Base-by-base conservation (phyloP, 2,113 vertebrate species). In the Python bivittatus region DNA sequence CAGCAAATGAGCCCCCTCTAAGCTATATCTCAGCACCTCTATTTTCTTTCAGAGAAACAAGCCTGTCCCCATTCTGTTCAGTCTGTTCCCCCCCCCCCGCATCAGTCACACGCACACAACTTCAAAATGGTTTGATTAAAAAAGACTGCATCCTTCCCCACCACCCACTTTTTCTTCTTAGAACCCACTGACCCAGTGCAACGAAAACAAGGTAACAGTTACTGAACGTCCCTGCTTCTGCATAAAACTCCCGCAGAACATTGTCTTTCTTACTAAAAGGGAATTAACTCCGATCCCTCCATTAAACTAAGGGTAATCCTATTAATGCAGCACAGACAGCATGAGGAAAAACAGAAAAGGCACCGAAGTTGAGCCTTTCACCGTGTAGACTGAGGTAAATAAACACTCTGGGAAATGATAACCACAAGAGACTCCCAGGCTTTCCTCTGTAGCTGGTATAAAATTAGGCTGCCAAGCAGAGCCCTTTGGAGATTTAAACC, bases 321-420 rank as follows among this genome's bases (percentile, higher is more conserved):
- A 54, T 90, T 90, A 94, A 53, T 0, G 25, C 92, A 93, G 93
- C 90, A 4, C 52, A 93, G 1, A 27, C 84, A 90, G 86, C 53
- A 2, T 0, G 58, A 91, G 88, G 72, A 11, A 92, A 96, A 96
- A 91, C 94, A 95, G 60, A 89, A 89, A 79, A 86, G 29, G 13
- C 3, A 1, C 6, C 60, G n/a, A 57, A 42, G 88, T 23, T 0
- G 89, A 94, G 90, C 25, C 72, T 88, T 61, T 44, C 54, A 48
- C 95, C 94, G 94, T 15, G 94, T 90, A 93, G 93, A 88, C 44
- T 94, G 11, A 93, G 93, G 94, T 93, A 93, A 95, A 93, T 88
- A 91, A 94, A 93, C 96, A 92, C 85, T 42, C 64, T 13, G 68
- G 58, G 91, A 95, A 92, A 93, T 88, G 96, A 96, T n/a, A 93